Percentiles rank a stretch among this genome's conserved stretches.
Evolutionary conservation across 2,888 invertebrate species (phyloP).

Genomic region (Gibbula magus): DNA sequence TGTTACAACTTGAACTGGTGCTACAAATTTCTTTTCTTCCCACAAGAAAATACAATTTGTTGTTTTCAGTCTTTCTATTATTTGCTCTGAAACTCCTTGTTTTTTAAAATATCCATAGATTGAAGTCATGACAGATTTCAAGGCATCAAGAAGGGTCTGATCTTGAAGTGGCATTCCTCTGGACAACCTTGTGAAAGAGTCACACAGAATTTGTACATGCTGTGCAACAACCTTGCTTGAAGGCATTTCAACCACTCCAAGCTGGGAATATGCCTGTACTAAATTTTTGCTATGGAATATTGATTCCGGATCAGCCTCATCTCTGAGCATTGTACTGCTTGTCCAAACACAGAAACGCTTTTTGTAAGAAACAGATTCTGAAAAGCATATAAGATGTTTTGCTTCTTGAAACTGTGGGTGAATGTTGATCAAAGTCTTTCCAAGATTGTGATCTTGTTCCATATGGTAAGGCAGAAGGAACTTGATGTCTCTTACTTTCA

Average conservation of each 20-base stretch:
- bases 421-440: neutral
- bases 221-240: conserved; percentile 13
- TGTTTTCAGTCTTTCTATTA: neutral
- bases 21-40: conserved; percentile 34
- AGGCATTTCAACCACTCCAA: conserved; percentile 6
- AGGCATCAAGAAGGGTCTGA: neutral
- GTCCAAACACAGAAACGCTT: conserved; percentile 18
- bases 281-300: neutral
- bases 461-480: conserved; percentile 30
- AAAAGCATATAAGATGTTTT: conserved; percentile 8
- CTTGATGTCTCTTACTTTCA: conserved; percentile 23
- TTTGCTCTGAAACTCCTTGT: neutral
- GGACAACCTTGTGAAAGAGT: neutral
- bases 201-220: conserved; percentile 29
- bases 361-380: neutral
- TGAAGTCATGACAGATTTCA: neutral
- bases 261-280: neutral
- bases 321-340: conserved; percentile 23
- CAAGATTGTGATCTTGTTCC: neutral
- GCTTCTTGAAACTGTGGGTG: conserved; percentile 8
- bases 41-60: conserved; percentile 29
- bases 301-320: neutral
- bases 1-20: conserved; percentile 44
- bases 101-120: neutral
- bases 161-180: neutral